These are phyloP conservation scores for Scyliorhinus canicula DNA, from an alignment of 2,797 vertebrate genomes.

Conservation along the genomic window DNA sequence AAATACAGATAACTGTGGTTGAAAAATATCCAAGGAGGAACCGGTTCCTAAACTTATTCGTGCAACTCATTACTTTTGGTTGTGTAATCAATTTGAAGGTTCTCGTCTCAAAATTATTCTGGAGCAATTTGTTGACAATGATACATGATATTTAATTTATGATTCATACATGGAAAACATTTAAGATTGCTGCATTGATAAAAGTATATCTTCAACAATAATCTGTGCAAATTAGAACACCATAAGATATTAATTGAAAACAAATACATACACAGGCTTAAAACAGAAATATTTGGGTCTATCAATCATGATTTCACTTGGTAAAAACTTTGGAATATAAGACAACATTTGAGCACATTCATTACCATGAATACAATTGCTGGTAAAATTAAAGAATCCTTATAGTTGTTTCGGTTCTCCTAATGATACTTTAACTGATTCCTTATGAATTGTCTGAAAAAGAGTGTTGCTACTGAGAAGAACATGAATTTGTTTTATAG, in stretches of 20 bases:
- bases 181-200: background rate
- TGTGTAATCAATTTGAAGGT: background rate
- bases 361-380: background rate
- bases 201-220: background rate
- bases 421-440: background rate
- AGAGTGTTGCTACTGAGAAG: background rate
- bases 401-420: background rate
- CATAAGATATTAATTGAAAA: background rate
- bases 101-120: background rate
- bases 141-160: background rate
- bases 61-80: background rate
- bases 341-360: background rate
- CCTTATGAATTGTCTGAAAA: background rate
- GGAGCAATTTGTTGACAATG: background rate
- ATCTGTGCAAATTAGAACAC: background rate
- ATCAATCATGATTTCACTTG: background rate
- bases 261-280: background rate
- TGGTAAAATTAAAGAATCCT: background rate
- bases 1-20: background rate
- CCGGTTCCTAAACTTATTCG: background rate
- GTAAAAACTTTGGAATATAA: conserved; percentile 9
- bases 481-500: background rate
- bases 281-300: background rate
- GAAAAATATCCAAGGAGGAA: background rate
- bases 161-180: background rate